Evolutionary conservation across 2,888 invertebrate species (phyloP).

Genomic region (Auanema freiburgensis): DNA sequence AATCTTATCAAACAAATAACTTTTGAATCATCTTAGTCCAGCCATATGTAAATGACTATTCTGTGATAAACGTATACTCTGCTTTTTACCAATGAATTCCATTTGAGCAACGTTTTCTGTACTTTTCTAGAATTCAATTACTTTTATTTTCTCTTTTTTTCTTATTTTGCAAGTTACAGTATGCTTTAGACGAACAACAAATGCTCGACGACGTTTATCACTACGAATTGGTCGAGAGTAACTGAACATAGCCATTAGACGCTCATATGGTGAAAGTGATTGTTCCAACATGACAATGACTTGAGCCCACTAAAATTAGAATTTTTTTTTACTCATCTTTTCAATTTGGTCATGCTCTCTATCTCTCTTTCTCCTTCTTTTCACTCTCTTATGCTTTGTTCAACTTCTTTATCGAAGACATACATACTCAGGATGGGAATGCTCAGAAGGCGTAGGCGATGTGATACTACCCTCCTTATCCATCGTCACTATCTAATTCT

Average conservation of each 20-base stretch:
- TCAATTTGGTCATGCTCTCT: too few species aligned
- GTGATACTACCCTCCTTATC: conserved; percentile 64
- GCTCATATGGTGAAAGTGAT: conserved; percentile 85
- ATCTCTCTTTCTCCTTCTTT: too few species aligned
- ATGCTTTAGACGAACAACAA: conserved; percentile 46
- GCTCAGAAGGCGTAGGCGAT: too few species aligned
- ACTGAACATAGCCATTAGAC: conserved; percentile 79
- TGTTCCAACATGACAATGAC: conserved; percentile 94
- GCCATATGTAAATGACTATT: conserved; percentile 20
- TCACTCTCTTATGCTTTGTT: too few species aligned
- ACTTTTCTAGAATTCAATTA: not conserved
- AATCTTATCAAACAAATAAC: too few species aligned
- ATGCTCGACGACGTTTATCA: conserved; percentile 43
- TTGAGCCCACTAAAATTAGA: conserved; percentile 83
- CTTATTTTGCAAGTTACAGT: conserved; percentile 20
- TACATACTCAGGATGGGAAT: too few species aligned
- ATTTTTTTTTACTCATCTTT: too few species aligned
- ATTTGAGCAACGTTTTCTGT: conserved; percentile 19
- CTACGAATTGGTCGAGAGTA: conserved; percentile 47
- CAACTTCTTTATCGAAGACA: too few species aligned
- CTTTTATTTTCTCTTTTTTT: not conserved
- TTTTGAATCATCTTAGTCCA: conserved; percentile 11
- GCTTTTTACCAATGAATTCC: conserved; percentile 23
- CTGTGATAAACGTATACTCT: conserved; percentile 21
- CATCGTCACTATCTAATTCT: conserved; percentile 91